Base-by-base conservation (phyloP, 2,797 vertebrate species). In the Spea hammondii region DNA sequence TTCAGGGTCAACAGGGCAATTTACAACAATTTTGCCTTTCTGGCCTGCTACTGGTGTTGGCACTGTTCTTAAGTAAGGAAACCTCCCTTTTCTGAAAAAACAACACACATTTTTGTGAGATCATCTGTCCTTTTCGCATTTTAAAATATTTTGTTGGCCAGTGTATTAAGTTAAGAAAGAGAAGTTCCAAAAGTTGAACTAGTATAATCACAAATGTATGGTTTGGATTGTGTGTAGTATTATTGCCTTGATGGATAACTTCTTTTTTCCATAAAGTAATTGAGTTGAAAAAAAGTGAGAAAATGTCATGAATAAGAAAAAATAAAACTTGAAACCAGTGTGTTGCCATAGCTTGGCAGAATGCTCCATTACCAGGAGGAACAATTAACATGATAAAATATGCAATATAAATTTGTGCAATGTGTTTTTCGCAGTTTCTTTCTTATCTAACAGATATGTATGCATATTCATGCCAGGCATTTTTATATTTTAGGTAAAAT, bases 401-500 rank as follows among this genome's bases (percentile, higher is more conserved):
- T 65, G 72, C 59, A 50, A 65, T 74, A 64, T 50, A 74, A 50
- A 74, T 64, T 49, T 50, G 71, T 64, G 60, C 14, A 74, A 50
- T 74, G 72, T 74, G 72, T 5, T 65, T 62, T 62, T 62, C 6
- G 14, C 5, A 17, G 32, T 17, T 73, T 13, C 62, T 47, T 62
- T 13, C 62, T 74, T 74, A 62, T 74, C 46, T 74, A 64, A 49
- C 72, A 74, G 72, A 74, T 74, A 74, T 64, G 60, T 65, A 74
- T 74, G 48, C 72, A 74, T 74, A 74, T 74, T 74, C 74, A 59
- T 77, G 54, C 11, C 54, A 50, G 14, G 6, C 6, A 48, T 68
- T 66, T 66, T 32, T 85, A 86, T 76, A 84, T 84, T 82, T 83
- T 89, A 94, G 93, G 93, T 89, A 97, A 98, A 95, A 90, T 96